A percentile compares a stretch with the other conserved stretches of the same genome.
Conservation (phyloP, 2,888 invertebrate species). For the Eupithecia subfuscata region DNA sequence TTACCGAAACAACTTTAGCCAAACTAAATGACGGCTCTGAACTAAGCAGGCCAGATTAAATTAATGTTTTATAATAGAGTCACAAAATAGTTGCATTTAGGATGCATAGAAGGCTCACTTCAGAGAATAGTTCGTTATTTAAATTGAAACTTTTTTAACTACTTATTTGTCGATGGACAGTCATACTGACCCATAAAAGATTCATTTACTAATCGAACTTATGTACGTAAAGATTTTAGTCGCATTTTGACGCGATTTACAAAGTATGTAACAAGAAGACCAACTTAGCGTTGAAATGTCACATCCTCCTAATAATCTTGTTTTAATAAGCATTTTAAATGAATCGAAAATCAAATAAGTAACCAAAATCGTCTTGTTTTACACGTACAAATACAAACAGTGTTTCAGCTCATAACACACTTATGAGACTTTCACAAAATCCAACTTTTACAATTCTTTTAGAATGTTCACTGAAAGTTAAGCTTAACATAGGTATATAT, state of each 20-base stretch:
- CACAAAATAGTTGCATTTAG: neutral
- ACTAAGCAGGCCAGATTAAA: slow-evolving; percentile 11
- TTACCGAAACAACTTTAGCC: slow-evolving; percentile 10
- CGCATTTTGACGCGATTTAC: neutral
- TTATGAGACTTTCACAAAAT: no score
- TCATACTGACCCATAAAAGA: neutral
- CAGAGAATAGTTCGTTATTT: neutral
- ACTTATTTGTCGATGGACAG: neutral
- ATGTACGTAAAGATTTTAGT: neutral
- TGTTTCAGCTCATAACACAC: no score
- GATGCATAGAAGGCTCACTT: neutral
- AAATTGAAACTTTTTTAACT: neutral
- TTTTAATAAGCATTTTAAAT: no score
- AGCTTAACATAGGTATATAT: no score
- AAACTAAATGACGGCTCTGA: slow-evolving; percentile 10
- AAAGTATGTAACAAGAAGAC: neutral
- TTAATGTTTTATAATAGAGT: slow-evolving; percentile 17
- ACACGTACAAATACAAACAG: no score
- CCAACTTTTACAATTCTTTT: no score
- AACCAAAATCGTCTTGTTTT: no score
- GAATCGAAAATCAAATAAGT: no score
- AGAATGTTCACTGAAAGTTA: no score
- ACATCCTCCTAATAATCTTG: neutral
- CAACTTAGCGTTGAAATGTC: neutral
- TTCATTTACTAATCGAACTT: neutral